Base-by-base conservation (phyloP, 1,140 invertebrate species). In the Rhyzopertha dominica region DNA sequence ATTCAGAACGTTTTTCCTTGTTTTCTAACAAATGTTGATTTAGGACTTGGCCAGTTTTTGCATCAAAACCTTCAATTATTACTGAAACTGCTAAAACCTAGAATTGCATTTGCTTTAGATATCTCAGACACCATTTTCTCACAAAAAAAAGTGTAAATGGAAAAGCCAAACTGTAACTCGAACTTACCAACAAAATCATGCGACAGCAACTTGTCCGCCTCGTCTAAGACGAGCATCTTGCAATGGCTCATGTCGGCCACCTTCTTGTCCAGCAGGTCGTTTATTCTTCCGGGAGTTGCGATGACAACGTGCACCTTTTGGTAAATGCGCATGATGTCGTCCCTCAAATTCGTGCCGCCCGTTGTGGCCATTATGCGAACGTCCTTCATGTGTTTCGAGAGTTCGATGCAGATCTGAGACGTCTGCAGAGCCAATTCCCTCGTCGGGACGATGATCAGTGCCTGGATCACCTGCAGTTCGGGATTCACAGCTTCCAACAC, bases 321-420 rank as follows among this genome's bases (percentile, higher is more conserved):
- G 76, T 97, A 98, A 68, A 99, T 92, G 74, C 96, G 87, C 86
- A 99, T 94, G 68, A 99, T 99, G 70, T 99, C 97, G 73, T 99
- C 96, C 66, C 95, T 87, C 47, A 99, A 79, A 74, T 97, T 95
- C 50, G 95, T 99, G 57, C 96, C 95, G 64, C 84, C 66, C 60
- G 96, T 99, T 51, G 97, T 98, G 34, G 99, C 97, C 96, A 99
- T 99, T 39, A 98, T 90, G 70, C 91, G 88, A 56, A 95, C 81
- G 65, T 90, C 81, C 75, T n/a, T n/a, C n/a, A 95, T 81, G 70
- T 97, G 94, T 73, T 99, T 99, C 47, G 93, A 86, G 44, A 99
- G 74, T 71, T 99, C 95, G 69, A 98, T 98, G 71, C 95, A 96
- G 62, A 99, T 99, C 75, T 99, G 95, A 77, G 94, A 97, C 62